phyloP scores from a whole-genome alignment of 1,140 invertebrate species.

The Sycobia sp. region DNA sequence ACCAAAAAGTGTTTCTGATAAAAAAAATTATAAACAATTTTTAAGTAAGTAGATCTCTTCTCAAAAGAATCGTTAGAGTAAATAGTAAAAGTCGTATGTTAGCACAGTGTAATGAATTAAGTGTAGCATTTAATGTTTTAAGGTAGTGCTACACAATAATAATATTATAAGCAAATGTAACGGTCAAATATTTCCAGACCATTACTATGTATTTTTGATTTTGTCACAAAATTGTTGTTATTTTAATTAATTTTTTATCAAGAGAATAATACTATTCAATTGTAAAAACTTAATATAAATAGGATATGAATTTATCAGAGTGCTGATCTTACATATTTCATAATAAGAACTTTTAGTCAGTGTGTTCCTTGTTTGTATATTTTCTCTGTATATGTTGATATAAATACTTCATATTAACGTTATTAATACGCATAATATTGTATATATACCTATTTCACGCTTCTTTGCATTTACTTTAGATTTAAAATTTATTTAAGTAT shows the following conservation, averaged over 20 bases:
- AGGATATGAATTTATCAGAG: constrained; percentile 13
- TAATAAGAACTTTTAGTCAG: constrained; percentile 28
- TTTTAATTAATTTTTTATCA: no score
- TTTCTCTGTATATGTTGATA: constrained; percentile 24
- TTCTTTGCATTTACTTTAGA: constrained; percentile 31
- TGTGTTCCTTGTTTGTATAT: constrained; percentile 26
- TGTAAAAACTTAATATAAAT: neutral
- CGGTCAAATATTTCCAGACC: constrained; percentile 9
- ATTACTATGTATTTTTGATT: constrained; percentile 3
- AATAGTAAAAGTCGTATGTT: constrained; percentile 16
- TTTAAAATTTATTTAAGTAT: constrained; percentile 22
- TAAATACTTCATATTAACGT: constrained; percentile 23
- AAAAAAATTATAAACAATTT: constrained; percentile 12
- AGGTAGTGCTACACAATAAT: constrained; percentile 23
- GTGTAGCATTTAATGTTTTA: constrained; percentile 23
- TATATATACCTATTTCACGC: constrained; percentile 27
- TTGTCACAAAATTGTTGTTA: neutral
- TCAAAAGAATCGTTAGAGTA: constrained; percentile 7
- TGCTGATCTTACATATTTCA: constrained; percentile 3
- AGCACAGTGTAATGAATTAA: constrained; percentile 20
- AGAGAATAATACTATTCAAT: no score
- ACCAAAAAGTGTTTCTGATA: constrained; percentile 12
- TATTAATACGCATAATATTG: constrained; percentile 25
- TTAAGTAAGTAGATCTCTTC: constrained; percentile 17
- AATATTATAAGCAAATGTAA: constrained; percentile 4